phyloP scores from a whole-genome alignment of 2,888 invertebrate genomes.

The Acanthosoma haemorrhoidale region DNA sequence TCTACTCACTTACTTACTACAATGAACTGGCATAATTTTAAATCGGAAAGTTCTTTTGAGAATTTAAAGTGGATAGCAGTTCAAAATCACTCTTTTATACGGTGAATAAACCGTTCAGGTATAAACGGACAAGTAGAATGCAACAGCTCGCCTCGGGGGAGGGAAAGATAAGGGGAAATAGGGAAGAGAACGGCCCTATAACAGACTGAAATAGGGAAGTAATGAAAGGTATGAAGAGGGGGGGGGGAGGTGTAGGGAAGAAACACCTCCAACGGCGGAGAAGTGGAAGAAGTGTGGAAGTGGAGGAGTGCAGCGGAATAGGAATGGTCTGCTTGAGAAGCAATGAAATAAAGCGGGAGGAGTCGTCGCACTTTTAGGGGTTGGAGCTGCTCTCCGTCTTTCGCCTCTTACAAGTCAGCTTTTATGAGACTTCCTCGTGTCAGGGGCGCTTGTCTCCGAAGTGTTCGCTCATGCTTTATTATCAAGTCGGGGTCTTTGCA shows the following conservation, averaged over 20 bases:
- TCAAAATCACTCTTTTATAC: neutral
- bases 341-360: conserved; percentile 14
- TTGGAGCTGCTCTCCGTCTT: too few relatives aligned
- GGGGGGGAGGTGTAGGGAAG: neutral
- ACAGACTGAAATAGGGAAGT: conserved; percentile 5
- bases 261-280: too few relatives aligned
- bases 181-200: neutral
- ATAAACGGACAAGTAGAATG: conserved; percentile 8
- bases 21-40: too few relatives aligned
- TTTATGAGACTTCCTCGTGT: too few relatives aligned
- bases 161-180: neutral
- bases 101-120: neutral
- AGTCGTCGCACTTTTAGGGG: too few relatives aligned
- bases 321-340: conserved; percentile 19
- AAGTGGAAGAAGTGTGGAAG: conserved; percentile 3
- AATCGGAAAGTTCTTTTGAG: too few relatives aligned
- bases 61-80: too few relatives aligned
- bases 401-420: too few relatives aligned
- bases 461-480: too few relatives aligned
- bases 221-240: neutral
- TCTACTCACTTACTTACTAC: too few relatives aligned
- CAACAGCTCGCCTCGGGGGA: neutral
- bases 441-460: too few relatives aligned
- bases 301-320: conserved; percentile 9
- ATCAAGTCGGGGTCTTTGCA: too few relatives aligned